These are phyloP conservation scores for Scaptomyza polygonia DNA, from an alignment of 2,888 invertebrate species.

Conservation along the genomic window DNA sequence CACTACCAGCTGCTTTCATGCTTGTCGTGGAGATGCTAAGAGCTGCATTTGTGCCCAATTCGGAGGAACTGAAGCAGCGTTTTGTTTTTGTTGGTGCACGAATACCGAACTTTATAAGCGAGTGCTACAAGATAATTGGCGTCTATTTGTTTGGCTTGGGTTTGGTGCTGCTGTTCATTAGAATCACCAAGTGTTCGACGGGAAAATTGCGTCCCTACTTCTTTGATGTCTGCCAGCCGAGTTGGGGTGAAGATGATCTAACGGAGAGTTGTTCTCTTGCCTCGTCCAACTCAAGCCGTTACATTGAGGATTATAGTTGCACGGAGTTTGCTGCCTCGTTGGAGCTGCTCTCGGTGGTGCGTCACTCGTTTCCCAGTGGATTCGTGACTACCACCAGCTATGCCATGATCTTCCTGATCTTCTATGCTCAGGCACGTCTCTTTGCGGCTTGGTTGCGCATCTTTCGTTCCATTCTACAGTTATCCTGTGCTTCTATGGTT, in stretches of 20 bases:
- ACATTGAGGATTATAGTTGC: constrained; percentile 66
- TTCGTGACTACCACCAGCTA: constrained; percentile 61
- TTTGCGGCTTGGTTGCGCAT: constrained; percentile 62
- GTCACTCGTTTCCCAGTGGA: constrained; percentile 79
- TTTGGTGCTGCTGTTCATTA: constrained; percentile 58
- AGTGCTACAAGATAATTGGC: constrained; percentile 77
- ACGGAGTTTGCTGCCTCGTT: constrained; percentile 65
- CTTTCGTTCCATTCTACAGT: constrained; percentile 65
- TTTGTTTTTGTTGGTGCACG: constrained; percentile 73
- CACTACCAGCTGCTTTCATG: constrained; percentile 68
- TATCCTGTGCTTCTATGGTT: constrained; percentile 49
- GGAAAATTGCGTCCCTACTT: constrained; percentile 79
- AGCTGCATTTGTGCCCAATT: constrained; percentile 64
- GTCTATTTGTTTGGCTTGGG: constrained; percentile 78
- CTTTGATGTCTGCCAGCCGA: constrained; percentile 76
- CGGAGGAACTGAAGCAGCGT: constrained; percentile 57
- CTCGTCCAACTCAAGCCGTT: constrained; percentile 28
- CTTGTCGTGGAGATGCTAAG: constrained; percentile 76
- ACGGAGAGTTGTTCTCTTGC: constrained; percentile 26
- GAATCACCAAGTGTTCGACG: constrained; percentile 52
- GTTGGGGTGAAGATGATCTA: constrained; percentile 49
- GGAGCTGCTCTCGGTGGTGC: constrained; percentile 64
- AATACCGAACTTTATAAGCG: constrained; percentile 79
- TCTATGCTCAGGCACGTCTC: constrained; percentile 74
- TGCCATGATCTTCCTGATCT: constrained; percentile 74